Percentiles rank a stretch among this genome's conserved stretches.
phyloP scores from a whole-genome alignment of 2,888 invertebrate genomes.

The Pyrocoelia pectoralis region DNA sequence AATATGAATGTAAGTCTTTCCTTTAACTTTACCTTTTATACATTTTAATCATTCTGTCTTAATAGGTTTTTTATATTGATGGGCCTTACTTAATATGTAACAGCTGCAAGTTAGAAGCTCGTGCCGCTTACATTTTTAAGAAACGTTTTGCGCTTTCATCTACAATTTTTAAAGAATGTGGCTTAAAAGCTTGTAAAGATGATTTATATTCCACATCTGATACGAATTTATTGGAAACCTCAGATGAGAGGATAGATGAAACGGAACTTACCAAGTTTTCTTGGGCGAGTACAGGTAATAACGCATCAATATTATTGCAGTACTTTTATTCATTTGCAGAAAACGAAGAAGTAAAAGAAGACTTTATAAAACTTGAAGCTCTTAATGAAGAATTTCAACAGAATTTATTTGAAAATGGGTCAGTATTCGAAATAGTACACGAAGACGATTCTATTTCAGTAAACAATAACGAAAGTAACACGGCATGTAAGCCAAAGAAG shows the following conservation, averaged over 20 bases:
- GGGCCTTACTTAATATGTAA: slow-evolving; percentile 20
- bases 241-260: background rate
- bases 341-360: background rate
- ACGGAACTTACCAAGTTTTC: too few relatives aligned
- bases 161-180: slow-evolving; percentile 12
- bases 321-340: background rate
- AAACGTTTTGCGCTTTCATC: slow-evolving; percentile 15
- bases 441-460: background rate
- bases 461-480: too few relatives aligned
- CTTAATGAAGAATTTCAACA: background rate
- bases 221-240: background rate
- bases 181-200: background rate
- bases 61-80: slow-evolving; percentile 15
- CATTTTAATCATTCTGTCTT: background rate
- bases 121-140: slow-evolving; percentile 17
- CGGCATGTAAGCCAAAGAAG: background rate
- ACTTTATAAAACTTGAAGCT: background rate
- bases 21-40: background rate
- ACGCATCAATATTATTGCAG: background rate
- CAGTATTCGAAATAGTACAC: background rate
- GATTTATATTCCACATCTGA: background rate
- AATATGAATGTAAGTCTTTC: background rate
- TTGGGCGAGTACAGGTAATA: background rate
- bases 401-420: background rate
- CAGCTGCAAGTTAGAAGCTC: slow-evolving; percentile 17